Conservation (phyloP, 1,140 invertebrate genomes). For the Macrobrachium rosenbergii region DNA sequence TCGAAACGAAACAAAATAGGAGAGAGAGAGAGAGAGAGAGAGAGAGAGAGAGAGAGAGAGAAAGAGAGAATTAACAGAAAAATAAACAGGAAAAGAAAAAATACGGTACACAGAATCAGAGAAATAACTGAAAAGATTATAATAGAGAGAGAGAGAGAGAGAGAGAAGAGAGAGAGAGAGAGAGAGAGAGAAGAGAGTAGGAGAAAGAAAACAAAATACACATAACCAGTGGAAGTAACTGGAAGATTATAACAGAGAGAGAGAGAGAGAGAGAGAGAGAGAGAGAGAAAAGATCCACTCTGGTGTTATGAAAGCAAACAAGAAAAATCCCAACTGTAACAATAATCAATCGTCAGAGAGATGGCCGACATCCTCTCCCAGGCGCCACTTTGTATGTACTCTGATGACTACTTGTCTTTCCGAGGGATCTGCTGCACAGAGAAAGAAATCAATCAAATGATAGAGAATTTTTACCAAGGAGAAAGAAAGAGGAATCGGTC, state of each 20-base stretch:
- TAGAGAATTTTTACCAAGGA: no score
- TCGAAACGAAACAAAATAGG: background rate
- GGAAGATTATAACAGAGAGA: background rate
- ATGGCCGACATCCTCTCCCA: no score
- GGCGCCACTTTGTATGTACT: no score
- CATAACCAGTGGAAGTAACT: background rate
- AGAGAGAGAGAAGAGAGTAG: no score
- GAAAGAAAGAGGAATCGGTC: no score
- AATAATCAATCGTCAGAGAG: no score
- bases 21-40: constrained; percentile 27
- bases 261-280: background rate
- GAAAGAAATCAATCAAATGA: no score
- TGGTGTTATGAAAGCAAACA: no score
- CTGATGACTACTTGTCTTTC: no score
- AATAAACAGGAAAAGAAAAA: background rate
- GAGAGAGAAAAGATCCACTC: background rate
- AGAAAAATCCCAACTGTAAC: no score
- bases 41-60: constrained; percentile 29
- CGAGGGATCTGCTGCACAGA: no score
- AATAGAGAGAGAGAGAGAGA: background rate
- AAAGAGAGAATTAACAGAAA: background rate
- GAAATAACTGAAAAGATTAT: background rate
- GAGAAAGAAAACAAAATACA: no score
- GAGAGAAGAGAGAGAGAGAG: background rate
- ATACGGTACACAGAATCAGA: background rate